Base-by-base conservation (phyloP, 1,140 invertebrate species). In the Bradynema listronoti region DNA sequence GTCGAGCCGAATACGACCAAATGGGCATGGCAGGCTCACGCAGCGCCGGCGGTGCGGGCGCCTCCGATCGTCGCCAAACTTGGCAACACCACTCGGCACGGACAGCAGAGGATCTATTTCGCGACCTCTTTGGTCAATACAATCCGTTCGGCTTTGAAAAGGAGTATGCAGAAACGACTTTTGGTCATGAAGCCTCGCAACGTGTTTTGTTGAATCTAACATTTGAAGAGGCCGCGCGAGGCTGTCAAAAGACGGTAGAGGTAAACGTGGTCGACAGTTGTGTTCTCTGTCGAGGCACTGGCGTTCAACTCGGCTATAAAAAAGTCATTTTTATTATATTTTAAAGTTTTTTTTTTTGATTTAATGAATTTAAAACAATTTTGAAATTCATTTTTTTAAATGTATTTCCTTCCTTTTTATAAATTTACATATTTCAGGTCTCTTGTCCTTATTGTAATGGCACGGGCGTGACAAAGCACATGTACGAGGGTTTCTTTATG, bases 191-290 rank as follows among this genome's bases (percentile, higher is more conserved):
- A 43, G 85, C 87, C 61, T 86, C 91, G 5, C 86, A 74, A 49
- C 68, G 91, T 86, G 80, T 89, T 14, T 83, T 88, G 29, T 86
- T 99, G 82, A 89, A 90, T 75, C 79, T 99, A 47, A 86, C 86
- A 1, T 99, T 99, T 80, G 84, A 88, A 52, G 89, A 99, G 85
- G 94, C 95, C 19, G 91, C 92, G 4, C 83, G 90, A 51, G 95
- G 95, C 41, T 85, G 90, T 0, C 93, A 93, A 78, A 98, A 96
- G 80, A 89, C 94, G 56, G 83, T 97, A 2, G 84, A 85, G 63
- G 75, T 98, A 1, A 97, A 96, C 81, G 85, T 95, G 0, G 84
- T 92, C 9, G 93, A 97, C 75, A 87, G 84, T 2, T 99, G 95
- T 80, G 84, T 85, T 0, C 90, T 88, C 78, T 99, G 95, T 79